Evolutionary conservation across 30 jellyfish, hydroid and myxozoan genomes (phyloP).

Genomic region (Aurelia sp.): DNA sequence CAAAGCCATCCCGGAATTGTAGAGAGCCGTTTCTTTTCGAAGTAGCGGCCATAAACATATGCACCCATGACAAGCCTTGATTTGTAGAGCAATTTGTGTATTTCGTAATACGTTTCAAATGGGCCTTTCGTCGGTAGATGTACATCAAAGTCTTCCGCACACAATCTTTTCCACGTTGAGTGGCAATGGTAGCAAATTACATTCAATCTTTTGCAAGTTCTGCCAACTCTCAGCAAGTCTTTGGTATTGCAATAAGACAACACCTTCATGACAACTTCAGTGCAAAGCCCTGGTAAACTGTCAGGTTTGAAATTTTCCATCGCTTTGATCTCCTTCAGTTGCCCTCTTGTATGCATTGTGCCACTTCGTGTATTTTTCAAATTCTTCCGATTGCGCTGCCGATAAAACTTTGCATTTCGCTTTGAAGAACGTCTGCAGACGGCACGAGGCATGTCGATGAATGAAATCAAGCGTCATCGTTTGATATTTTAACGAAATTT

Average conservation of each 20-base stretch:
- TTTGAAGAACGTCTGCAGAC: too few species aligned
- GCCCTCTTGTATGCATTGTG: background rate
- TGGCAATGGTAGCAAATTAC: constrained; percentile 23
- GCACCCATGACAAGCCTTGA: constrained; percentile 86
- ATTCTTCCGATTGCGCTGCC: too few species aligned
- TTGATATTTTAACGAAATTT: background rate
- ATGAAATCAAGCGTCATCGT: constrained; percentile 1
- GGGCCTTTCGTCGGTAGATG: constrained; percentile 50
- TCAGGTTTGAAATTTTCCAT: background rate
- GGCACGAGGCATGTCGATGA: background rate
- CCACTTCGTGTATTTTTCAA: too few species aligned
- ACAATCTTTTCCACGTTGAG: constrained; percentile 61
- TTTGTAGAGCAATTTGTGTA: constrained; percentile 64
- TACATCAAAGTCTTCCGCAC: constrained; percentile 69
- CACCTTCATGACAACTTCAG: constrained; percentile 52
- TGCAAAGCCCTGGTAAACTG: background rate
- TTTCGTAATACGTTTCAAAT: constrained; percentile 57
- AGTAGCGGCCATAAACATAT: constrained; percentile 68
- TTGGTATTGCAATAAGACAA: constrained; percentile 61
- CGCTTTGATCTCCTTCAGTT: background rate
- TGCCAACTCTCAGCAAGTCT: constrained; percentile 45
- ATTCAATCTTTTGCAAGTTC: constrained; percentile 54
- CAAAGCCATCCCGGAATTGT: constrained; percentile 81
- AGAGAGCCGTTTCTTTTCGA: constrained; percentile 46
- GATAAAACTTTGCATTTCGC: too few species aligned